These are phyloP conservation scores for Bombus pyrosoma DNA, from an alignment of 1,140 invertebrate genomes.

Conservation along the genomic window DNA sequence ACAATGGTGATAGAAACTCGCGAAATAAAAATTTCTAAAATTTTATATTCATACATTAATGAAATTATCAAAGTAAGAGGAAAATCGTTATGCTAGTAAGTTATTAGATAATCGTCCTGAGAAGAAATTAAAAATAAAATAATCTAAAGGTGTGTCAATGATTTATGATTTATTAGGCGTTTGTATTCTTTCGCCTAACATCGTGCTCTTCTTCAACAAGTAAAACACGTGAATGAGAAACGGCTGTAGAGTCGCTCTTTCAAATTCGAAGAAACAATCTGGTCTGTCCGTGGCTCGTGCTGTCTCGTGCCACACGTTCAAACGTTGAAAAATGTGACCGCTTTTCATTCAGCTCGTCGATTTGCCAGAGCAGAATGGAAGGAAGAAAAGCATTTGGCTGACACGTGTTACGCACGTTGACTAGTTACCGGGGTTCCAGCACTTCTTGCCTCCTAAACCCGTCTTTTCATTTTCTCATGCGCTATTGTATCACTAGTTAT, in stretches of 20 bases:
- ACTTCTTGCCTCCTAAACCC: not conserved
- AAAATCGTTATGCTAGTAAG: too few relatives aligned
- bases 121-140: too few relatives aligned
- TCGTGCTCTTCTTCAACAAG: too few relatives aligned
- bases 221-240: not conserved
- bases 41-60: not conserved
- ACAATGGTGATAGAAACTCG: too few relatives aligned
- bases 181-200: not conserved
- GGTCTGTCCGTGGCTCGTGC: not conserved
- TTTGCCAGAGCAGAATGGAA: not conserved
- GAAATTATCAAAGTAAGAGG: too few relatives aligned
- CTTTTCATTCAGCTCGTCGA: not conserved
- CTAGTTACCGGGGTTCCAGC: not conserved
- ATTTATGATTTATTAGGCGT: too few relatives aligned
- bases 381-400: constrained; percentile 33
- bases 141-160: too few relatives aligned
- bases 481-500: too few relatives aligned
- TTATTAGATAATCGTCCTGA: too few relatives aligned
- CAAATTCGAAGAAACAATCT: constrained; percentile 28
- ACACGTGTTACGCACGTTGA: constrained; percentile 41
- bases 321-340: constrained; percentile 31
- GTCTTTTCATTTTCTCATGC: not conserved
- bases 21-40: not conserved
- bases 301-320: constrained; percentile 34
- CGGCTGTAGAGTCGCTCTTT: not conserved